Evolutionary conservation across 2,797 vertebrate genomes (phyloP).

Genomic region (Paramormyrops hopkinsi): DNA sequence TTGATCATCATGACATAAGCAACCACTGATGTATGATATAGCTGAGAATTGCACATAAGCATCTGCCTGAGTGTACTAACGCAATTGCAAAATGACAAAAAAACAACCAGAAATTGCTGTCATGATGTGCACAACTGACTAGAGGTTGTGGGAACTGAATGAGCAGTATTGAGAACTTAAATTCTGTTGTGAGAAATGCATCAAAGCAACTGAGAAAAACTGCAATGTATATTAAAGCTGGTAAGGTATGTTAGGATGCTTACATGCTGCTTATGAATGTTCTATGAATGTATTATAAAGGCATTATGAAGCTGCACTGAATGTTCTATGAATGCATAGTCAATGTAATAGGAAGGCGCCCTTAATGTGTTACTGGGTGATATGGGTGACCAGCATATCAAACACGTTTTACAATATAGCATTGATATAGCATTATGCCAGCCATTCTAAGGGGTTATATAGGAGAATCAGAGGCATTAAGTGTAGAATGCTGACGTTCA

Average conservation of each 20-base stretch:
- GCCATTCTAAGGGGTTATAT: background rate
- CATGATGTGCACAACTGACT: too few relatives aligned
- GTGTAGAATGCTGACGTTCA: background rate
- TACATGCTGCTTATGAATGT: background rate
- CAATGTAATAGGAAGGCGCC: background rate
- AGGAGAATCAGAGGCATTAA: background rate
- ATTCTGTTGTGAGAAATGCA: too few relatives aligned
- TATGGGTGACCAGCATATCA: background rate
- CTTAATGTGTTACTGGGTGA: background rate
- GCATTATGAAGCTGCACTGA: background rate
- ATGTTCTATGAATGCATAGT: background rate
- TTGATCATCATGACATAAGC: too few relatives aligned
- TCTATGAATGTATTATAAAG: background rate
- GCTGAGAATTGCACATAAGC: too few relatives aligned
- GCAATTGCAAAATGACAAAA: too few relatives aligned
- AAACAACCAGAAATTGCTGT: too few relatives aligned
- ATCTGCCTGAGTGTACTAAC: too few relatives aligned
- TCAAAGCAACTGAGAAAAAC: too few relatives aligned
- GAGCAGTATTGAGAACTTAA: too few relatives aligned
- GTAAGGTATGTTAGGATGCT: background rate
- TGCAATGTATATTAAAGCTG: too few relatives aligned
- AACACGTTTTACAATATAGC: background rate
- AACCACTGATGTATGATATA: too few relatives aligned
- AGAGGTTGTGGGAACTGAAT: too few relatives aligned
- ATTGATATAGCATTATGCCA: background rate